Evolutionary conservation across 1,140 invertebrate species (phyloP).

Genomic region (Formica exsecta): DNA sequence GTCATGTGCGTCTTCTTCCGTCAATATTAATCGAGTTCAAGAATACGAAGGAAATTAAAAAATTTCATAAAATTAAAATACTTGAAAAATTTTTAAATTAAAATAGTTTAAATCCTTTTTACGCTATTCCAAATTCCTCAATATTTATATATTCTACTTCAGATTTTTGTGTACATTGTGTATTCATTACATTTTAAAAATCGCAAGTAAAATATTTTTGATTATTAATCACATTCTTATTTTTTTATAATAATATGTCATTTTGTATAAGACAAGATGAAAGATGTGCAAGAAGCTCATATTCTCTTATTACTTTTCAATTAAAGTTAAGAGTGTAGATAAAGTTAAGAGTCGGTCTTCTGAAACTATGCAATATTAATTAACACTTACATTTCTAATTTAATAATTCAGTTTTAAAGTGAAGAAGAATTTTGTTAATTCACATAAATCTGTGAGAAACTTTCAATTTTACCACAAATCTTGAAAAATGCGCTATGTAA

Average conservation of each 20-base stretch:
- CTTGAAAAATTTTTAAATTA: constrained; percentile 19
- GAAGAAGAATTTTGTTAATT: background rate
- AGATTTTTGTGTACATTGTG: background rate
- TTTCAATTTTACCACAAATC: background rate
- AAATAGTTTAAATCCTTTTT: constrained; percentile 20
- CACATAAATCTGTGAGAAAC: background rate
- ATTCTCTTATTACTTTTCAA: background rate
- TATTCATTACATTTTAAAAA: background rate
- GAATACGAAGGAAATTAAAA: background rate
- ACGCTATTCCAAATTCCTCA: background rate
- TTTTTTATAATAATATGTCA: background rate
- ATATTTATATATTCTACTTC: background rate
- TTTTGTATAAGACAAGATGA: background rate
- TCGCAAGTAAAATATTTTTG: background rate
- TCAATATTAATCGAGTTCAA: constrained; percentile 16
- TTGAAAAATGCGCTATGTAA: background rate
- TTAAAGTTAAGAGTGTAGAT: background rate
- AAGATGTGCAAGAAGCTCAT: background rate
- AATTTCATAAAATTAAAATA: too few relatives aligned
- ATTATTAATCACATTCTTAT: background rate
- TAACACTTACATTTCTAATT: constrained; percentile 1
- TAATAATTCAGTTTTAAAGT: background rate
- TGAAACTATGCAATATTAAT: background rate
- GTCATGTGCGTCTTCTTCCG: background rate
- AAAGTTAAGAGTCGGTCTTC: background rate